Evolutionary conservation across 2,113 vertebrate genomes (phyloP).

Genomic region (Scolopax mira): DNA sequence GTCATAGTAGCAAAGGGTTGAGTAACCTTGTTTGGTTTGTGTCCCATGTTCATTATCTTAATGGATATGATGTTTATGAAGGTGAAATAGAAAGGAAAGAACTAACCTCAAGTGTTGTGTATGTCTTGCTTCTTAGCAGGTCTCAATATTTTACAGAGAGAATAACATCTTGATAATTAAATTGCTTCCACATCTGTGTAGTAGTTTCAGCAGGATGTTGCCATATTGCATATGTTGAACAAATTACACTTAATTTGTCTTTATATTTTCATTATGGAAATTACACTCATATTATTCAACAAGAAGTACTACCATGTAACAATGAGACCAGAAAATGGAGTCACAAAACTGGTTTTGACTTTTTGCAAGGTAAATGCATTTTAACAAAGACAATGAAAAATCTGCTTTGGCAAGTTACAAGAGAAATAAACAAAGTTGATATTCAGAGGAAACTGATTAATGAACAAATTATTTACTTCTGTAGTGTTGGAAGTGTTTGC

Average conservation of each 20-base stretch:
- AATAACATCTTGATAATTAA: constrained; percentile 45
- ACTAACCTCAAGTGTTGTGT: not conserved
- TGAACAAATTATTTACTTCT: constrained; percentile 43
- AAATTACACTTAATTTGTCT: constrained; percentile 46
- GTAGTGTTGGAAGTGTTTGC: not conserved
- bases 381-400: not conserved
- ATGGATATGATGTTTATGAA: not conserved
- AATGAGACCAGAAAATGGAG: constrained; percentile 6
- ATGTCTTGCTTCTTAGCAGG: not conserved
- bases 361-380: not conserved
- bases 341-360: not conserved
- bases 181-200: constrained; percentile 42
- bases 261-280: constrained; percentile 50
- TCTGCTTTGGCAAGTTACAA: not conserved
- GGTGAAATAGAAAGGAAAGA: not conserved
- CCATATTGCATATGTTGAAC: constrained; percentile 48
- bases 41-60: not conserved
- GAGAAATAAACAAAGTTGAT: not conserved
- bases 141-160: not conserved
- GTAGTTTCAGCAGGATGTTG: constrained; percentile 33
- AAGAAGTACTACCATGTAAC: not conserved
- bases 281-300: not conserved
- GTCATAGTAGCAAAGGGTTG: not conserved
- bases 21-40: not conserved
- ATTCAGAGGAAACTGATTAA: constrained; percentile 10